Base-by-base conservation (phyloP, 2,888 invertebrate genomes). In the Drosophila flavopinicola region DNA sequence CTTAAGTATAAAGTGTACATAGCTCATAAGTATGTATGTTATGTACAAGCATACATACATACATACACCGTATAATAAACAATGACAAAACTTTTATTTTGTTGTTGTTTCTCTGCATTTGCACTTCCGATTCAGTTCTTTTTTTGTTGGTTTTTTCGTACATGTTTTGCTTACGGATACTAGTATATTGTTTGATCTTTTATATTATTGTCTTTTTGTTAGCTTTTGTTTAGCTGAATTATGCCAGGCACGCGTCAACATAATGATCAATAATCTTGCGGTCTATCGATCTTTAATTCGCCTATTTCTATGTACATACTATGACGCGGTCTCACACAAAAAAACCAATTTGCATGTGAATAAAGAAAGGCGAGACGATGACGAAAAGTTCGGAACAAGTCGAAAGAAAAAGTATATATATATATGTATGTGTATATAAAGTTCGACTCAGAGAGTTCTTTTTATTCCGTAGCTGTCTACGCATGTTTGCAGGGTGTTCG, bases 41-140 rank as follows among this genome's bases (percentile, higher is more conserved):
- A 13, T 30, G 20, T 38, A 49, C 39, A 30, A 13, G 10, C 20
- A 0, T 23, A 9, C 13, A 27, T 39, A 15, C 23, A 6, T 29
- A 29, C 3, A 7, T 23, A 38, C 27, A 30, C 30, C 51, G 25
- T 45, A 66, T 48, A 61, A 84, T 63, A 69, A 82, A 80, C 85
- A 85, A 83, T 80, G 73, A 77, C 69, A 87, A 78, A 63, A 66
- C 53, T 57, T 66, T 60, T 69, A n/a, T 58, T 61, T 61, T 3
- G 20, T 20, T n/a, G n/a, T 41, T 44, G 25, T 39, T 37, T 64
- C 41, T 69, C 45, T 75, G 59, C 58, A 59, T 74, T 75, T 60
- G 71, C 85, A 83, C 83, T 83, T 83, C 83, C 87, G 87, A 83
- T 71, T 82, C 58, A 41, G 48, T 58, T 69, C 42, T 48, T 59